phyloP scores from a whole-genome alignment of 53 echinoderm and acorn worm species.

The Patiria pectinifera region DNA sequence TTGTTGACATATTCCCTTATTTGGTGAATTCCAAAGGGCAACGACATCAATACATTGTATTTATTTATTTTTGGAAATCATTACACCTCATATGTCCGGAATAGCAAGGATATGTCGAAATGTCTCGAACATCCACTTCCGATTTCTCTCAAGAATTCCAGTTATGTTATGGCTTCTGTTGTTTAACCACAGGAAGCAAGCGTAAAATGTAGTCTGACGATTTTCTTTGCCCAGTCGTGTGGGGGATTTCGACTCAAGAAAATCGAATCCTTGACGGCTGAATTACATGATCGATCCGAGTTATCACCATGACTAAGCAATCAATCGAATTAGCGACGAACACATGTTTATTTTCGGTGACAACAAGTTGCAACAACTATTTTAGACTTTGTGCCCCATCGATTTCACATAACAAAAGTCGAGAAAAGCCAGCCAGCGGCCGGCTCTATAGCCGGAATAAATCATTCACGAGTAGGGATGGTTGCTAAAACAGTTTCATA shows the following conservation, averaged over 20 bases:
- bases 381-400: neutral
- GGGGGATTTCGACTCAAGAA: neutral
- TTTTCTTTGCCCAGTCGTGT: neutral
- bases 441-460: neutral
- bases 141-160: conserved; percentile 7
- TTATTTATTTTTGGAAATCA: neutral
- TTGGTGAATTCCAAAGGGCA: neutral
- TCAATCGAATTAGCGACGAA: conserved; percentile 22
- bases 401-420: conserved; percentile 30
- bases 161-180: neutral
- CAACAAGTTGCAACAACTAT: conserved; percentile 50
- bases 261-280: conserved; percentile 10
- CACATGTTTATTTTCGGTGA: conserved; percentile 14
- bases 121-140: conserved; percentile 26
- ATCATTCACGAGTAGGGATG: conserved; percentile 57
- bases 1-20: too few relatives aligned
- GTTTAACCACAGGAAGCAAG: neutral
- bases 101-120: neutral
- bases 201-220: neutral
- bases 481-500: conserved; percentile 37
- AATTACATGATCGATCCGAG: conserved; percentile 22
- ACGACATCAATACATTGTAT: conserved; percentile 1
- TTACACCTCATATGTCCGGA: neutral
- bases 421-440: neutral
- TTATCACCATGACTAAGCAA: conserved; percentile 40